Evolutionary conservation across 2,797 vertebrate genomes (phyloP).

Genomic region (Notoglanidium macrostoma): DNA sequence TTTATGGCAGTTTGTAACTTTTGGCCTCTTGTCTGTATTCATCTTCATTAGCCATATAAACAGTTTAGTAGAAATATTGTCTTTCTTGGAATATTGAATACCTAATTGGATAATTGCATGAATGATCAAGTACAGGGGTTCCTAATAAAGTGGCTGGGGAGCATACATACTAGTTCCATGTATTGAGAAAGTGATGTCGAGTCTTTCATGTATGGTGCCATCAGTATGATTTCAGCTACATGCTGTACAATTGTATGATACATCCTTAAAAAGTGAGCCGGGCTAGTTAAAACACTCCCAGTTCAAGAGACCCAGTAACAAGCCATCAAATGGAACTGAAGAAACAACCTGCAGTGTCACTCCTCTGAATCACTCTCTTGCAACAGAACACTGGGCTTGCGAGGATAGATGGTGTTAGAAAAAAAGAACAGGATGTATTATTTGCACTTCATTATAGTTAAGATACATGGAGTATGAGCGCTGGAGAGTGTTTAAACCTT

Average conservation of each 20-base stretch:
- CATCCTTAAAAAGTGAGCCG: not conserved
- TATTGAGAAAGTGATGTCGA: not conserved
- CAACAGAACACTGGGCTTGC: not conserved
- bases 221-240: not conserved
- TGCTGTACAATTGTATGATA: not conserved
- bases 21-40: too few relatives aligned
- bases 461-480: not conserved
- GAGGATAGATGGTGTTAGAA: not conserved
- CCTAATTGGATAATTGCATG: not conserved
- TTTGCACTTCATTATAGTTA: not conserved
- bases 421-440: not conserved
- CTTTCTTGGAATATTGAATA: not conserved
- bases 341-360: not conserved
- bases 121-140: not conserved
- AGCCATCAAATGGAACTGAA: not conserved
- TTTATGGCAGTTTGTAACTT: too few relatives aligned
- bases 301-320: not conserved
- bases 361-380: not conserved
- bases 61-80: too few relatives aligned
- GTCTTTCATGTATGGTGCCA: not conserved
- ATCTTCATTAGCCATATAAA: too few relatives aligned
- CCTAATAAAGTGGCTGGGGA: too few relatives aligned
- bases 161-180: not conserved
- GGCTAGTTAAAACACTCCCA: not conserved
- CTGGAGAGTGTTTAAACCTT: not conserved